Evolutionary conservation across 2,113 vertebrate genomes (phyloP).

Genomic region (Fregetta grallaria): DNA sequence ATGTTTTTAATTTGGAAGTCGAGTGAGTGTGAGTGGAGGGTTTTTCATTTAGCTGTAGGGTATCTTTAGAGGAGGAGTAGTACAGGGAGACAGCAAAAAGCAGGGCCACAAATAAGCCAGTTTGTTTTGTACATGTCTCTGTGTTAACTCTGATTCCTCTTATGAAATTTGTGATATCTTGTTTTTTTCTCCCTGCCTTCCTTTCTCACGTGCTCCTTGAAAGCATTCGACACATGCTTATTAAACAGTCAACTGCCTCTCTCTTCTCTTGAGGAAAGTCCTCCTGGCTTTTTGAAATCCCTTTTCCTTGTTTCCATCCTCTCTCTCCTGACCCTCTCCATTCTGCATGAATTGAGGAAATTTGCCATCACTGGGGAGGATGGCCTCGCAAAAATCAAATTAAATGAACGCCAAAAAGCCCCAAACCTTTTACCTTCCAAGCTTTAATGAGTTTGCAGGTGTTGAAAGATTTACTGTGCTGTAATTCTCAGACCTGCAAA

Average conservation of each 20-base stretch:
- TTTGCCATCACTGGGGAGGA: slow-evolving; percentile 68
- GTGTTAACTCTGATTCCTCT: slow-evolving; percentile 43
- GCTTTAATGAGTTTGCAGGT: slow-evolving; percentile 76
- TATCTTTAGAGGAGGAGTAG: slow-evolving; percentile 50
- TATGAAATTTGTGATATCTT: neutral
- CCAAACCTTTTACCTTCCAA: slow-evolving; percentile 59
- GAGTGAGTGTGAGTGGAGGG: slow-evolving; percentile 73
- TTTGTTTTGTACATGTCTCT: slow-evolving; percentile 25
- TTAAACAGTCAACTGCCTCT: slow-evolving; percentile 46
- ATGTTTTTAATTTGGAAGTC: slow-evolving; percentile 84
- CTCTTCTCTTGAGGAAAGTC: slow-evolving; percentile 45
- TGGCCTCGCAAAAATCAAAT: slow-evolving; percentile 67
- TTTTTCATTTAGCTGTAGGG: slow-evolving; percentile 60
- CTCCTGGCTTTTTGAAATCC: slow-evolving; percentile 42
- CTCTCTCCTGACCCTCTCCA: neutral
- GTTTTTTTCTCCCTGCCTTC: neutral
- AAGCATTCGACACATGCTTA: slow-evolving; percentile 22
- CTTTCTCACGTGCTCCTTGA: slow-evolving; percentile 2
- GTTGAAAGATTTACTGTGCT: slow-evolving; percentile 77
- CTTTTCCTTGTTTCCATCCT: slow-evolving; percentile 12
- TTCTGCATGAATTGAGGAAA: slow-evolving; percentile 54
- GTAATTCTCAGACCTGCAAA: slow-evolving; percentile 76
- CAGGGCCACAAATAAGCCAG: neutral
- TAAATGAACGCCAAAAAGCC: slow-evolving; percentile 43
- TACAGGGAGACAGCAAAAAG: neutral